Evolutionary conservation across 2,888 invertebrate genomes (phyloP).

Genomic region (Adela reaumurella): DNA sequence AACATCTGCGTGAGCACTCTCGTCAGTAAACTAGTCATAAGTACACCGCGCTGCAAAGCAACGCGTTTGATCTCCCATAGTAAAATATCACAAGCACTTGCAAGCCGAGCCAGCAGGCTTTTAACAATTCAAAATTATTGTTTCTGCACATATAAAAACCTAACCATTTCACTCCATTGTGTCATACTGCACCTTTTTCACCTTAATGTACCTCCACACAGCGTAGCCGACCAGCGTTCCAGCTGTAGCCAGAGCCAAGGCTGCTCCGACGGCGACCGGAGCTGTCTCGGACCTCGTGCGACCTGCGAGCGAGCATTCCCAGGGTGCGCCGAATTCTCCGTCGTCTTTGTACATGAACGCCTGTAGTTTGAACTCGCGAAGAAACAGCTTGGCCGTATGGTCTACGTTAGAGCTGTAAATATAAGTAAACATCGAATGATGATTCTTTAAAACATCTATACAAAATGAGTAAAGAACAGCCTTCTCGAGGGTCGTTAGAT

Average conservation of each 20-base stretch:
- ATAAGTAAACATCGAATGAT: too few species aligned
- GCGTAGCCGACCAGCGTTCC: constrained; percentile 82
- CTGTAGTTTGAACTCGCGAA: constrained; percentile 72
- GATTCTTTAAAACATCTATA: too few species aligned
- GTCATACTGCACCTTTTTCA: constrained; percentile 88
- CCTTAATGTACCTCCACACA: constrained; percentile 79
- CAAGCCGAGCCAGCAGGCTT: too few species aligned
- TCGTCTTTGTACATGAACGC: constrained; percentile 86
- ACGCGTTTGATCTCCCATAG: too few species aligned
- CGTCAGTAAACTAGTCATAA: too few species aligned
- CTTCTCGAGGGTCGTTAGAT: too few species aligned
- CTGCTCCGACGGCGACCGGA: constrained; percentile 78
- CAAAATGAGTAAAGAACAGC: too few species aligned
- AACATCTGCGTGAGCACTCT: too few species aligned
- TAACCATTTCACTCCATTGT: constrained; percentile 69
- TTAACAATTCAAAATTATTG: too few species aligned
- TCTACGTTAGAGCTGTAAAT: constrained; percentile 25
- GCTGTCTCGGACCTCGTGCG: constrained; percentile 70
- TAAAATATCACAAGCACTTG: too few species aligned
- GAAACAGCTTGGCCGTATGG: constrained; percentile 61
- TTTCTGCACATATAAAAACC: too few species aligned
- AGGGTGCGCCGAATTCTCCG: constrained; percentile 63
- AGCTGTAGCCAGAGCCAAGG: constrained; percentile 76
- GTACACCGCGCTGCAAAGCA: too few species aligned
- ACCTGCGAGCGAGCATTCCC: constrained; percentile 57